Evolutionary conservation across 1,140 invertebrate species (phyloP).

Genomic region (Cotesia chilonis): DNA sequence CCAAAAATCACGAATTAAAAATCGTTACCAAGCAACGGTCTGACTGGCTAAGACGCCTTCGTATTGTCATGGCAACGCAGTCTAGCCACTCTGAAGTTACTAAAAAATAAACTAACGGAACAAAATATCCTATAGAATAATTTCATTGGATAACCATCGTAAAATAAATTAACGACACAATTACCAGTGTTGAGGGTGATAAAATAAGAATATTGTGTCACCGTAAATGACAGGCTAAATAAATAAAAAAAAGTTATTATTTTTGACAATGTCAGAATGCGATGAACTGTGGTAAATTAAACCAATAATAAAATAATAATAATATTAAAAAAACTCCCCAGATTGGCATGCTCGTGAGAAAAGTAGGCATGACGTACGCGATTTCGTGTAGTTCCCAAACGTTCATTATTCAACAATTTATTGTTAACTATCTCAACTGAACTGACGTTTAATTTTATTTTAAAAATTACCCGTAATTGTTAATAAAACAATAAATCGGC

Average conservation of each 20-base stretch:
- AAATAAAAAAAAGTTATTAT: not conserved
- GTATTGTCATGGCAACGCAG: constrained; percentile 30
- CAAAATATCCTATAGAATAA: not conserved
- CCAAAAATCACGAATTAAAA: too few relatives aligned
- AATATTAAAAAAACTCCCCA: constrained; percentile 26
- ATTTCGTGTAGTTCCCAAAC: constrained; percentile 25
- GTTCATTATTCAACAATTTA: constrained; percentile 8
- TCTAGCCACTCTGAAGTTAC: not conserved
- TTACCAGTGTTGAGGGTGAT: not conserved
- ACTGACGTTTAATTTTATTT: not conserved
- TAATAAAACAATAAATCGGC: not conserved
- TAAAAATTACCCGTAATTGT: not conserved
- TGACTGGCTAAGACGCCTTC: not conserved
- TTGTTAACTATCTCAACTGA: not conserved
- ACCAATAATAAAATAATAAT: not conserved
- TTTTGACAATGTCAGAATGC: not conserved
- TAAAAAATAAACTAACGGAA: not conserved
- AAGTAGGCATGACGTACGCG: constrained; percentile 29
- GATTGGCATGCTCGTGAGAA: constrained; percentile 23
- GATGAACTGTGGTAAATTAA: not conserved
- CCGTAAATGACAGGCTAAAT: too few relatives aligned
- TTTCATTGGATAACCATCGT: not conserved
- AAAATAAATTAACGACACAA: constrained; percentile 4
- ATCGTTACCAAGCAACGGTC: constrained; percentile 20
- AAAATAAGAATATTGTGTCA: too few relatives aligned